These are phyloP conservation scores for Sinocyclocheilus anshuiensis DNA, from an alignment of 2,113 vertebrate species.

Conservation along the genomic window DNA sequence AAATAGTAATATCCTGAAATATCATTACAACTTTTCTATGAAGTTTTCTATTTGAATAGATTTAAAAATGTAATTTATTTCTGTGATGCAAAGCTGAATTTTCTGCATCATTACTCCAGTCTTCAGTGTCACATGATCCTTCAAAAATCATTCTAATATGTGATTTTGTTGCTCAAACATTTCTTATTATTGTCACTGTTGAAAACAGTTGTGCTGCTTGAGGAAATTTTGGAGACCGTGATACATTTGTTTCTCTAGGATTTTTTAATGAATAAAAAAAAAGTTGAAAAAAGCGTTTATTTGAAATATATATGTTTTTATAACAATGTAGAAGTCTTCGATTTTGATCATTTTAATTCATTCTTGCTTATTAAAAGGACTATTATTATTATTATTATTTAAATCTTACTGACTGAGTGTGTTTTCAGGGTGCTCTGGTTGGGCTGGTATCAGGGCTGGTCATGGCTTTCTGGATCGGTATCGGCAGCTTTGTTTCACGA, in stretches of 20 bases:
- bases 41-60: not conserved
- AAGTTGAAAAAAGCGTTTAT: no score
- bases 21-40: not conserved
- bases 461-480: slow-evolving; percentile 96
- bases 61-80: not conserved
- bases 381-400: no score
- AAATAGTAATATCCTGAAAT: not conserved
- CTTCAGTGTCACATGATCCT: not conserved
- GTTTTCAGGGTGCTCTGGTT: slow-evolving; percentile 81
- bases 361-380: not conserved
- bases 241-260: no score
- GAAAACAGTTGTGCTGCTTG: no score
- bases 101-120: not conserved
- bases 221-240: no score
- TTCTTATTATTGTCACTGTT: no score
- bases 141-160: not conserved
- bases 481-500: slow-evolving; percentile 79
- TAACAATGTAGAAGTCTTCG: no score
- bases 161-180: not conserved
- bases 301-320: no score
- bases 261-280: no score
- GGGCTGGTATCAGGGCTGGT: slow-evolving; percentile 82
- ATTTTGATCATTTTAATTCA: not conserved
- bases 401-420: not conserved
- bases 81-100: not conserved